Evolutionary conservation across 2,888 invertebrate genomes (phyloP).

Genomic region (Ennomos erosarius): DNA sequence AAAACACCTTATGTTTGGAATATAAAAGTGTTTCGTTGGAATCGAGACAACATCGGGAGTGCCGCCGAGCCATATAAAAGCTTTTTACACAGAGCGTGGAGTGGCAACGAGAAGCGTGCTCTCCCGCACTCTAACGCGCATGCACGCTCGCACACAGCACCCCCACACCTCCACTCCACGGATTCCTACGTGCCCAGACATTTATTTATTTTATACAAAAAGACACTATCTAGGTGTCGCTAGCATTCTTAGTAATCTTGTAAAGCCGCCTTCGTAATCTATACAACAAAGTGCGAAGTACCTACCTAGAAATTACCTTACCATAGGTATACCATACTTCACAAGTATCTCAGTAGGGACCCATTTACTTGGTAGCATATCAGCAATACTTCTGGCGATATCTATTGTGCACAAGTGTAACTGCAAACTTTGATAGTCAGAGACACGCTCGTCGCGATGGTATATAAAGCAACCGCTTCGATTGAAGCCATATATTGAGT

Average conservation of each 20-base stretch:
- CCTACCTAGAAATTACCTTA: constrained; percentile 1
- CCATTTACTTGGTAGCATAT: too few species aligned
- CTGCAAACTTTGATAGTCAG: constrained; percentile 14
- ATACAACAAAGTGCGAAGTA: constrained; percentile 9
- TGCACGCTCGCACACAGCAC: constrained; percentile 14
- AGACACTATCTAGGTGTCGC: constrained; percentile 5
- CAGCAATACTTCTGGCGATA: too few species aligned
- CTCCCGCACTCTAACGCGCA: constrained; percentile 43
- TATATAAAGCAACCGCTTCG: constrained; percentile 57
- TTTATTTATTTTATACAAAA: constrained; percentile 56
- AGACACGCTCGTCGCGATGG: constrained; percentile 17
- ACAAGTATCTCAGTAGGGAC: not conserved
- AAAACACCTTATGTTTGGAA: constrained; percentile 38
- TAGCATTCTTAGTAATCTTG: constrained; percentile 16
- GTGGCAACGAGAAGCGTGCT: constrained; percentile 45
- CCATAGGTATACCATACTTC: too few species aligned
- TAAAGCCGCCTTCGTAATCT: constrained; percentile 11
- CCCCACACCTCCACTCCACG: constrained; percentile 40
- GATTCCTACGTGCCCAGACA: constrained; percentile 68
- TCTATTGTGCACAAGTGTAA: constrained; percentile 9
- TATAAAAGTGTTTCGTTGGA: constrained; percentile 43
- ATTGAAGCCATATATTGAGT: constrained; percentile 51
- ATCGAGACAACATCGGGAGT: constrained; percentile 44
- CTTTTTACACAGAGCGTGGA: constrained; percentile 1
- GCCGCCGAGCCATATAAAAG: constrained; percentile 16